Evolutionary conservation across 2,888 invertebrate genomes (phyloP), one percentile per base, ranked within the genome.

Genomic region (Rotaria socialis): DNA sequence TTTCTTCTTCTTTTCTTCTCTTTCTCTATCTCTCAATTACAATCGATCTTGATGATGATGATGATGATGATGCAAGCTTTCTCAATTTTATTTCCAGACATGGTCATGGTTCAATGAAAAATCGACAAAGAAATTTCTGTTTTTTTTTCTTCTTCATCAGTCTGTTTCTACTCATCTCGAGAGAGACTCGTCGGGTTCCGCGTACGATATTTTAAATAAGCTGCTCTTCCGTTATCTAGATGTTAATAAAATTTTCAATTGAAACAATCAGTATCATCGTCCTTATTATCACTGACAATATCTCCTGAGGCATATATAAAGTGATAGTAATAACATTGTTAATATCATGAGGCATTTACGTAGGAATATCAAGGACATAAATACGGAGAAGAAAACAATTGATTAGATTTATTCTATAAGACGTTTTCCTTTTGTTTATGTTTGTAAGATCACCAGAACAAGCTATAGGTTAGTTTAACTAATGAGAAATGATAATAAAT

Each of bases 11-110:
- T 35, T 27, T 67, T 11, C 67, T 35, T 41, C 19, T 67, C 27
- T 35, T 41, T 67, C 27, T 35, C 67, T 67, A 67, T 67, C 67
- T 35, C 19, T 67, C 67, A 67, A 67, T 16, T 67, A 67, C 67
- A 19, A 67, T 67, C 67, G 67, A 67, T 67, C 67, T 67, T 67
- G 67, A 67, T 67, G 67, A 67, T 67, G 35, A 35, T 35, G 35
- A 35, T 35, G 35, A 35, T 35, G 67, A n/a, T 67, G 67, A 67
- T 35, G 67, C 35, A 67, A 67, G 35, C 67, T 35, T 55, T 67
- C 16, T 67, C 35, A 67, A 67, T 16, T 14, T 41, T 67, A 67
- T 67, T 67, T 67, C 35, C 67, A 67, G 67, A 67, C 35, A 67
- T 67, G 27, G 67, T 67, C 67, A 67, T 41, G 67, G 35, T 67